phyloP scores from a whole-genome alignment of 2,888 invertebrate genomes.

The Apotomis betuletana region DNA sequence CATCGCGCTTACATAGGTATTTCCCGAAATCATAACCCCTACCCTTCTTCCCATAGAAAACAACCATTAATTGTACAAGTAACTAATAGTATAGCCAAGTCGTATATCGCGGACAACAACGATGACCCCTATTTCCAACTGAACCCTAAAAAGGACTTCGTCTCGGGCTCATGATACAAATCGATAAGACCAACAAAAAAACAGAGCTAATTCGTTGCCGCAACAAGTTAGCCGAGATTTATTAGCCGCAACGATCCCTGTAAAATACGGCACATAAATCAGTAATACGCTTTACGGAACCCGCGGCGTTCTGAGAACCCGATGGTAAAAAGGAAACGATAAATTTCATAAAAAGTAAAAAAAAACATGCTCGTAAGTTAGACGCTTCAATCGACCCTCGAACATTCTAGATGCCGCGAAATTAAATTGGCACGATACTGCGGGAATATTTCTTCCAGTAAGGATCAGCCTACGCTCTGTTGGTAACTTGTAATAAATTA shows the following conservation, averaged over 20 bases:
- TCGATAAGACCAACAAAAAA: constrained; percentile 28
- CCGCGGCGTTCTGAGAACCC: constrained; percentile 43
- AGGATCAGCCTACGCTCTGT: neutral
- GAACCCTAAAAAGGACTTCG: neutral
- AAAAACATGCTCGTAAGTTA: constrained; percentile 34
- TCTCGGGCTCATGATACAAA: constrained; percentile 7
- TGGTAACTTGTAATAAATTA: too few species aligned
- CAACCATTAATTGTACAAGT: too few species aligned
- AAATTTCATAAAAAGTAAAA: constrained; percentile 50
- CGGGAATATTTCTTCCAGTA: constrained; percentile 8
- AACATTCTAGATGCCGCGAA: constrained; percentile 21
- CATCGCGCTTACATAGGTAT: too few species aligned
- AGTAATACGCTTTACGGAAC: constrained; percentile 58
- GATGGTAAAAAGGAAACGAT: constrained; percentile 52
- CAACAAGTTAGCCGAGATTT: constrained; percentile 77
- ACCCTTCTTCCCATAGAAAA: too few species aligned
- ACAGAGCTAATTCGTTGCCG: constrained; percentile 60
- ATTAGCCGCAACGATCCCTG: constrained; percentile 71
- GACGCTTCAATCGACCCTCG: constrained; percentile 18
- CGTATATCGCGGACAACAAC: too few species aligned
- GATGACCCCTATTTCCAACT: too few species aligned
- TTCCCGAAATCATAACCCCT: too few species aligned
- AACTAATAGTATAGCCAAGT: too few species aligned
- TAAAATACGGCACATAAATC: constrained; percentile 72
- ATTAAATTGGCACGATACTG: constrained; percentile 27